phyloP scores from a whole-genome alignment of 2,888 invertebrate species.

The Carpatolechia fugitivella region DNA sequence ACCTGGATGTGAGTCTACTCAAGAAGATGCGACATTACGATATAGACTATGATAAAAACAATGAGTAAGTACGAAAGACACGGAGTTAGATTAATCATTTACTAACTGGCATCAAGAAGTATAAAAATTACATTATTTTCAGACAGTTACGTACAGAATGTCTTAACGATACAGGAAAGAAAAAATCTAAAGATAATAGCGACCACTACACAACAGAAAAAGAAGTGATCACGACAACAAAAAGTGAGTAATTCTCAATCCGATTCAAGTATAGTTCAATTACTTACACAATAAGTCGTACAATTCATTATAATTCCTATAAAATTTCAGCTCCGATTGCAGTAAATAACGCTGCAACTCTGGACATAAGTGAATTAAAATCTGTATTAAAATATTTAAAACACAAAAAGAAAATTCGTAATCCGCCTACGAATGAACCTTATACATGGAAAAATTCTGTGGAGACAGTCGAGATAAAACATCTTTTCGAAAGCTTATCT shows the following conservation, averaged over 20 bases:
- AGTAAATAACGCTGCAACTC: not conserved
- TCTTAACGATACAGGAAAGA: conserved; percentile 1
- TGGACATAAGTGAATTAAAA: conserved; percentile 6
- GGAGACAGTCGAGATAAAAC: not conserved
- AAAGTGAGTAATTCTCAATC: not conserved
- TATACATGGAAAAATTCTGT: not conserved
- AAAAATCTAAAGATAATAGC: not conserved
- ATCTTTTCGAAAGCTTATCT: not conserved
- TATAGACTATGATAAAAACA: conserved; percentile 45
- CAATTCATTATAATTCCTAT: not conserved
- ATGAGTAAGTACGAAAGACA: conserved; percentile 47
- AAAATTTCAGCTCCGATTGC: not conserved
- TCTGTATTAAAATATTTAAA: not conserved
- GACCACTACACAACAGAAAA: not conserved
- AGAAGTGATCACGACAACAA: not conserved
- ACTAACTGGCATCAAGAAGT: not conserved
- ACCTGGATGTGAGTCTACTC: conserved; percentile 51
- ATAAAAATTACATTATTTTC: conserved; percentile 2
- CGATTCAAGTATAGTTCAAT: not conserved
- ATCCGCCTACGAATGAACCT: not conserved
- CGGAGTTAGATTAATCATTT: not conserved
- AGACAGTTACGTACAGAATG: conserved; percentile 18
- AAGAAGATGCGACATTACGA: conserved; percentile 56
- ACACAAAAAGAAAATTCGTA: not conserved
- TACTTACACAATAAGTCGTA: not conserved